Evolutionary conservation across 2,797 vertebrate genomes (phyloP), one percentile per base, ranked within the genome.

Genomic region (Picus viridis): DNA sequence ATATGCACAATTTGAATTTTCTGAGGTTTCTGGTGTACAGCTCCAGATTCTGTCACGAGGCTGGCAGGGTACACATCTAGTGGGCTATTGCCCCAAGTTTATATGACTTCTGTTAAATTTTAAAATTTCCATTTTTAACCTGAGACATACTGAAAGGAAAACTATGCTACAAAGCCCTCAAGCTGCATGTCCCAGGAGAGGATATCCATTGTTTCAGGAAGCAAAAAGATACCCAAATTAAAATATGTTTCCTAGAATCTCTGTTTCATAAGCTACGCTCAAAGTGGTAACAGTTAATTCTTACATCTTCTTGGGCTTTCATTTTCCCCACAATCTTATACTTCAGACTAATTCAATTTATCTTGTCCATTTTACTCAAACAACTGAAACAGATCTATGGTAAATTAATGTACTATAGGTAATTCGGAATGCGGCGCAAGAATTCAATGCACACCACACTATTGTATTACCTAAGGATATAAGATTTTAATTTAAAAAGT

Each of bases 401-500:
- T 95, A 97, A 97, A 97, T 97, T 97, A 97, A 95, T 97, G 91
- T 96, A 89, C 85, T 97, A 94, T 88, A 93, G 90, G 94, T 97
- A 97, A 97, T 97, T 96, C 91, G 83, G 87, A 97, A 97, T 95
- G 92, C 94, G 95, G 89, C 93, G 75, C 89, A 95, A 97, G 97
- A 96, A 97, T 91, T 95, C 95, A 94, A 85, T 95, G 94, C 88
- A 92, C 80, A 91, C 81, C 91, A 96, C 72, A 80, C 61, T 94
- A 88, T 93, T 96, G 95, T 95, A 97, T 96, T 94, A 95, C 93
- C 95, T 96, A 93, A 95, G 95, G 96, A 97, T 92, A 97, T 95
- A 97, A 96, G 95, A 95, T 96, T 97, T 97, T 97, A 97, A 97
- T 98, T 98, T 93, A 95, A 97, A 96, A 98, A 97, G 94, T 96